phyloP scores from a whole-genome alignment of 2,113 vertebrate species.

The Diadophis punctatus region DNA sequence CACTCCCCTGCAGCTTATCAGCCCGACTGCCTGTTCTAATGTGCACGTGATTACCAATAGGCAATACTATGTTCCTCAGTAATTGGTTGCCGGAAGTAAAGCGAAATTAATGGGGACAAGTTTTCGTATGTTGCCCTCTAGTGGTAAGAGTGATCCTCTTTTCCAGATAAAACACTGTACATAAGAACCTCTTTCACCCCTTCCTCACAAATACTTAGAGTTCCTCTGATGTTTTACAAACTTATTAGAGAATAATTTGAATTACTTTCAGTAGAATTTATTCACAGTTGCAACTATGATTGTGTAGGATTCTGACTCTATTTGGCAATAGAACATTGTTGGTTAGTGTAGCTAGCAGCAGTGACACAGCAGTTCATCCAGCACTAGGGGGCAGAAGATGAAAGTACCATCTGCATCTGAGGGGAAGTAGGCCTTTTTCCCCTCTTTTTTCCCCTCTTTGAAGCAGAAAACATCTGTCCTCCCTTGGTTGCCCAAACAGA shows the following conservation, averaged over 20 bases:
- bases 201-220: background rate
- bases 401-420: background rate
- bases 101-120: background rate
- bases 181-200: background rate
- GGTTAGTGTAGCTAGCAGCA: background rate
- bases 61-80: background rate
- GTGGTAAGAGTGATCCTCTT: background rate
- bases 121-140: background rate
- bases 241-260: background rate
- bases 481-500: background rate
- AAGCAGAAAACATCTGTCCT: background rate
- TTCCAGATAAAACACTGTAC: background rate
- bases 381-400: background rate
- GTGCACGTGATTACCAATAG: background rate
- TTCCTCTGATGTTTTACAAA: background rate
- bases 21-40: background rate
- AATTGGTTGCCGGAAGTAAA: background rate
- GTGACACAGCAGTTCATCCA: background rate
- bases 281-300: background rate
- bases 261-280: background rate
- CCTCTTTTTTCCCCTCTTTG: background rate
- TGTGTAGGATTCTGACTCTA: background rate
- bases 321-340: background rate
- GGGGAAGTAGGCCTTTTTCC: background rate
- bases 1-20: background rate